phyloP scores from a whole-genome alignment of 2,113 vertebrate genomes.

The Meleagris gallopavo region DNA sequence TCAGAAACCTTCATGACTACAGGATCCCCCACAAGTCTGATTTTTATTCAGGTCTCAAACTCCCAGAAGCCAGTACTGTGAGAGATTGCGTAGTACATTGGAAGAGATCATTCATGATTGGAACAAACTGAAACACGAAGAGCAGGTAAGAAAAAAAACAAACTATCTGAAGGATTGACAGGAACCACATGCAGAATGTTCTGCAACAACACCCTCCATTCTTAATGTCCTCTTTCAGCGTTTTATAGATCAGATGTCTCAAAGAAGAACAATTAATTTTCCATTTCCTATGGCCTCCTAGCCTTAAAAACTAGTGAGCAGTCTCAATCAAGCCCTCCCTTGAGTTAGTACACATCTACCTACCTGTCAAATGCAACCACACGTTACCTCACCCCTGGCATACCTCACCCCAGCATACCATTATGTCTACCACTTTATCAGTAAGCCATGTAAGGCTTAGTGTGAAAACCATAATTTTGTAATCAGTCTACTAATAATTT shows the following conservation, averaged over 20 bases:
- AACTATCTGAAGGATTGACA: neutral
- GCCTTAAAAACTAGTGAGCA: neutral
- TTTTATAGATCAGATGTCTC: neutral
- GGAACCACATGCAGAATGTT: neutral
- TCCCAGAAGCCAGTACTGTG: neutral
- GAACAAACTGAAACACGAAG: neutral
- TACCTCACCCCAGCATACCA: neutral
- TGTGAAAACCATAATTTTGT: neutral
- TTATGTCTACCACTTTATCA: neutral
- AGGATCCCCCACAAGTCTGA: neutral
- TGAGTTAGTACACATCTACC: neutral
- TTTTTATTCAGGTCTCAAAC: neutral
- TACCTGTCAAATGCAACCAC: neutral
- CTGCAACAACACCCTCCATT: neutral
- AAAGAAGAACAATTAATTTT: neutral
- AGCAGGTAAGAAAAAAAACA: neutral
- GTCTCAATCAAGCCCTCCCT: neutral
- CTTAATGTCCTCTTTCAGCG: neutral
- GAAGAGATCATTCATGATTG: neutral
- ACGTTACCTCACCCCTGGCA: neutral
- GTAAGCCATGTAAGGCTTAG: neutral
- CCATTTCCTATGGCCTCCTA: neutral
- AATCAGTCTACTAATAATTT: neutral
- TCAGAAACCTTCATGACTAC: neutral
- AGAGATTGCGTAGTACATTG: neutral